phyloP scores from a whole-genome alignment of 1,140 invertebrate genomes.

The Melitaea cinxia region DNA sequence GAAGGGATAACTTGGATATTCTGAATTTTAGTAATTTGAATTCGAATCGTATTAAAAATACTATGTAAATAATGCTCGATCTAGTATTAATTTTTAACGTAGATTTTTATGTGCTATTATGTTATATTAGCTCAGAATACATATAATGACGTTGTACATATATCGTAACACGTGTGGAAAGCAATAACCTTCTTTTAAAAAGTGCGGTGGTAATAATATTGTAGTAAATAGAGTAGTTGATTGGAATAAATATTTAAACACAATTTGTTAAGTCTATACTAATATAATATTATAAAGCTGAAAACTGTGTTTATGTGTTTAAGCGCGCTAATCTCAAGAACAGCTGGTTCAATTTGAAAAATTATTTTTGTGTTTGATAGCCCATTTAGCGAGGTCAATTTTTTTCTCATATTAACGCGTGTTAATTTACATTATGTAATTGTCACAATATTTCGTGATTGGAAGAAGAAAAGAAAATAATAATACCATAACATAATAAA shows the following conservation, averaged over 20 bases:
- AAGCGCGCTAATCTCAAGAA: too few species aligned
- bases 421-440: too few species aligned
- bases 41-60: constrained; percentile 32
- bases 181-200: constrained; percentile 59
- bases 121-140: not conserved
- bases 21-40: constrained; percentile 15
- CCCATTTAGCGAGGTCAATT: too few species aligned
- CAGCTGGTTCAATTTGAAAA: too few species aligned
- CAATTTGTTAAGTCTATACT: not conserved
- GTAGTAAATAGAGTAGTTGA: constrained; percentile 4
- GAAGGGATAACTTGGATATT: constrained; percentile 4
- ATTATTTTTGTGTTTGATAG: too few species aligned
- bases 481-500: too few species aligned
- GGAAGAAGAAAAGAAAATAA: too few species aligned
- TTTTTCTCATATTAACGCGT: too few species aligned
- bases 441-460: too few species aligned
- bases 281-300: too few species aligned
- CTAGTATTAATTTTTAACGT: constrained; percentile 8
- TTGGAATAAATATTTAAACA: not conserved
- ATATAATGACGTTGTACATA: constrained; percentile 24
- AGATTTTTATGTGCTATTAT: not conserved
- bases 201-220: constrained; percentile 10
- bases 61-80: constrained; percentile 24
- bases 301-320: too few species aligned
- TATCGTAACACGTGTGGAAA: constrained; percentile 66